phyloP scores from a whole-genome alignment of 2,888 invertebrate species.

The Globia sparganii region DNA sequence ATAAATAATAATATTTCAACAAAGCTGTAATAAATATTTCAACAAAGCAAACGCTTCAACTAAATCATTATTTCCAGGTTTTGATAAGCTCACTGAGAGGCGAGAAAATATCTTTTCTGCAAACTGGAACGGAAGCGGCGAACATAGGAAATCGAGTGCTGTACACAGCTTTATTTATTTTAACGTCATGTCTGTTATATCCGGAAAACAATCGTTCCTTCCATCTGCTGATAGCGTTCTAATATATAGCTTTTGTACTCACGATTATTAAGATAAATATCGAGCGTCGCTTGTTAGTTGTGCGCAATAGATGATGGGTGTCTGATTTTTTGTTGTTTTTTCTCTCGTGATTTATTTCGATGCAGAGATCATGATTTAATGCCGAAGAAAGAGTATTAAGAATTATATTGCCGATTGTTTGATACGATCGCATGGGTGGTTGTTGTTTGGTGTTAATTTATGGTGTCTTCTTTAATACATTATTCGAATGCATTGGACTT shows the following conservation, averaged over 20 bases:
- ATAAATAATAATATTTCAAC: constrained; percentile 16
- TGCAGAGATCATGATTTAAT: constrained; percentile 45
- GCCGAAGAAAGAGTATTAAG: constrained; percentile 16
- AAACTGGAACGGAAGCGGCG: constrained; percentile 80
- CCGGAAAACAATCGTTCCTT: constrained; percentile 82
- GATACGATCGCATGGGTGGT: constrained; percentile 5
- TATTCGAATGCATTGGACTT: neutral
- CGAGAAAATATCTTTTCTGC: constrained; percentile 79
- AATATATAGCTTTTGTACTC: constrained; percentile 70
- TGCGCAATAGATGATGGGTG: constrained; percentile 45
- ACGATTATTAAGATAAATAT: constrained; percentile 68
- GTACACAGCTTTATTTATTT: constrained; percentile 86
- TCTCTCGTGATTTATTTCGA: constrained; percentile 39
- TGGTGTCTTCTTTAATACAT: neutral
- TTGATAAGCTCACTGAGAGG: constrained; percentile 75
- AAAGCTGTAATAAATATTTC: constrained; percentile 44
- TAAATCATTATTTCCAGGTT: constrained; percentile 76
- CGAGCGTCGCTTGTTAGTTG: constrained; percentile 38
- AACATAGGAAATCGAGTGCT: constrained; percentile 86
- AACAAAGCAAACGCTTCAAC: constrained; percentile 54
- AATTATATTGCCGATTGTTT: constrained; percentile 23
- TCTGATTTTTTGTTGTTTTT: constrained; percentile 49
- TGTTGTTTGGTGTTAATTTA: constrained; percentile 3
- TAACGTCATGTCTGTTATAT: constrained; percentile 86
- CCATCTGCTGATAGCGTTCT: constrained; percentile 77